Evolutionary conservation across 2,888 invertebrate genomes (phyloP), one percentile per base, ranked within the genome.

Genomic region (Lasioglossum calceatum): DNA sequence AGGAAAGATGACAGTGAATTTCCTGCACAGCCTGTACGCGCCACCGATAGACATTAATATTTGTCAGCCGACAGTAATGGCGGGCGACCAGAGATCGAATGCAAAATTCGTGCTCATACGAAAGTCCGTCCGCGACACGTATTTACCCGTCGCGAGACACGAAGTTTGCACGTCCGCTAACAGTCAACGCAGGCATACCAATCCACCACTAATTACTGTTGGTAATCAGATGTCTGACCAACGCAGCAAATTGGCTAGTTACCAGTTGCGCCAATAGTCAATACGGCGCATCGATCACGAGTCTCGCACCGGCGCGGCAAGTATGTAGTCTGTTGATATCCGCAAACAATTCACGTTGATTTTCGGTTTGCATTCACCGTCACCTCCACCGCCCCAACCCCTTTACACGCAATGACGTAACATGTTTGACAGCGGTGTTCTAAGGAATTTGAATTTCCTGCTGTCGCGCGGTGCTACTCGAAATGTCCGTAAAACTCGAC

Each of bases 171-270:
- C 75, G 87, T 77, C 73, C 84, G 36, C 39, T 71, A 81, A 77
- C 85, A 76, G 67, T 87, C 82, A 88, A 78, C 77, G 81, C 73
- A 47, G 77, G 78, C 81, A 61, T 36, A 81, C 76, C 83, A 54
- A 82, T 64, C 64, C 81, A 67, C 89, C 83, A 36, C 89, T 90
- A 90, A 90, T 90, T 87, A 85, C 83, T 70, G 76, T 75, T 76
- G 78, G 72, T 88, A 88, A 91, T 91, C 91, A 86, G 86, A 88
- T 82, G 86, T 87, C 84, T 75, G 81, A 79, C 77, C 82, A 54
- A 85, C 81, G 58, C 79, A 77, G 81, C 81, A 86, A 88, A 89
- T 88, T 89, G 79, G 84, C 82, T 84, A 82, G 84, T 88, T 88
- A 87, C 83, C 87, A 83, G 86, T 86, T 76, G 82, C 84, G 77